Evolutionary conservation across 2,113 vertebrate species (phyloP), one percentile per base, ranked within the genome.

Genomic region (Lathamus discolor): DNA sequence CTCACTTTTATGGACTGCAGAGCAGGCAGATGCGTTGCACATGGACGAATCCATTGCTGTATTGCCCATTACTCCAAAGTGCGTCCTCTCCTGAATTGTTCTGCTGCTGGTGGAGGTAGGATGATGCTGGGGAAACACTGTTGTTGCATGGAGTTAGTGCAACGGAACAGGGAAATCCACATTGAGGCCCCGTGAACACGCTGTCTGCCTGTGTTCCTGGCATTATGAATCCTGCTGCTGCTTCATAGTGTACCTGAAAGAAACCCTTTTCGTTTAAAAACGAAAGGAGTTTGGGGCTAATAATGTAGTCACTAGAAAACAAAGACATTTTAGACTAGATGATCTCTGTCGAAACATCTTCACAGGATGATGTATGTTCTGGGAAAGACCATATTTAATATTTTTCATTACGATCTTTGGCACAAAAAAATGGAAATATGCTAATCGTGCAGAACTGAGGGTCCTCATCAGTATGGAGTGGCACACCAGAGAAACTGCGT

Each of bases 361-460:
- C 66, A 69, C 29, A 84, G 35, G 24, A 79, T 95, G 84, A 95
- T 87, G 9, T 66, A 76, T 82, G 62, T 64, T 44, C 84, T 66
- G 59, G n/a, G 44, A 76, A 59, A 91, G 41, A 87, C 63, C n/a
- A 29, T 79, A 92, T 92, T 95, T 90, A 92, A 88, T 93, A 83
- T 83, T 95, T 94, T 94, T 75, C 88, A 95, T 94, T 94, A 92
- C 28, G 25, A 79, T 70, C 72, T 72, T 92, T 96, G 94, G 92
- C 90, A 93, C 49, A 80, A 80, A 89, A 89, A 85, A 67, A 63
- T 86, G 41, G 25, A 72, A 77, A 41, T 73, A 54, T 76, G 85
- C 41, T 92, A 86, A 88, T 86, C 33, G 41, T 69, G 52, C 29
- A 43, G 75, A 82, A 24, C 17, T 39, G 44, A 63, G 64, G 28